phyloP scores from a whole-genome alignment of 2,113 vertebrate genomes.

The Seriola quinqueradiata region DNA sequence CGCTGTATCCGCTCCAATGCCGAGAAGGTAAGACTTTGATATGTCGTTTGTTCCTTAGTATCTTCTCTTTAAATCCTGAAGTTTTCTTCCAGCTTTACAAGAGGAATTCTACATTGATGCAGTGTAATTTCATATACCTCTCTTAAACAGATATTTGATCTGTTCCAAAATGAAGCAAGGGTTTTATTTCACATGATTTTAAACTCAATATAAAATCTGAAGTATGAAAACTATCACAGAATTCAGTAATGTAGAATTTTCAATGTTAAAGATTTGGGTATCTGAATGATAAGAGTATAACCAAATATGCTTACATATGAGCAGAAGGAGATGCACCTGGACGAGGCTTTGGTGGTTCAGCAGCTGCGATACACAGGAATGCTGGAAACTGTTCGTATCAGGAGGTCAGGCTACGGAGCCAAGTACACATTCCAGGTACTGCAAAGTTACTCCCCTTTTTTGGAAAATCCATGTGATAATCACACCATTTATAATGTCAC shows the following conservation, averaged over 20 bases:
- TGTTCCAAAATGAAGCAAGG: background rate
- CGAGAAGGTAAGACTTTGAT: constrained; percentile 88
- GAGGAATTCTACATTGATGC: background rate
- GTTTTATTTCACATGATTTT: background rate
- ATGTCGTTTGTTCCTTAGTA: background rate
- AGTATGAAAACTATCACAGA: background rate
- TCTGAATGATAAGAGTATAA: background rate
- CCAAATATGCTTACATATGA: constrained; percentile 30
- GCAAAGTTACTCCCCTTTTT: background rate
- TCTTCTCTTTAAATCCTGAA: background rate
- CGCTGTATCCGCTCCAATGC: constrained; percentile 98
- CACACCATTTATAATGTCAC: background rate
- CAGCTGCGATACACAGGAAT: constrained; percentile 98
- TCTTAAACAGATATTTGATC: background rate
- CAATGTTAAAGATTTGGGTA: no score
- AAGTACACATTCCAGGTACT: constrained; percentile 97
- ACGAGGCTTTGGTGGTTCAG: constrained; percentile 93
- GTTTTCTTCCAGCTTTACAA: background rate
- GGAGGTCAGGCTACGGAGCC: constrained; percentile 96
- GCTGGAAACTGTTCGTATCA: constrained; percentile 97
- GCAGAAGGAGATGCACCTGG: constrained; percentile 94
- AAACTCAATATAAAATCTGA: background rate
- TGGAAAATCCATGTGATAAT: background rate
- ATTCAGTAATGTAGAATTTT: no score
- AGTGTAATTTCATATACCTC: background rate